These are phyloP conservation scores for Oligia fasciuncula DNA, from an alignment of 2,888 invertebrate genomes.

Conservation along the genomic window DNA sequence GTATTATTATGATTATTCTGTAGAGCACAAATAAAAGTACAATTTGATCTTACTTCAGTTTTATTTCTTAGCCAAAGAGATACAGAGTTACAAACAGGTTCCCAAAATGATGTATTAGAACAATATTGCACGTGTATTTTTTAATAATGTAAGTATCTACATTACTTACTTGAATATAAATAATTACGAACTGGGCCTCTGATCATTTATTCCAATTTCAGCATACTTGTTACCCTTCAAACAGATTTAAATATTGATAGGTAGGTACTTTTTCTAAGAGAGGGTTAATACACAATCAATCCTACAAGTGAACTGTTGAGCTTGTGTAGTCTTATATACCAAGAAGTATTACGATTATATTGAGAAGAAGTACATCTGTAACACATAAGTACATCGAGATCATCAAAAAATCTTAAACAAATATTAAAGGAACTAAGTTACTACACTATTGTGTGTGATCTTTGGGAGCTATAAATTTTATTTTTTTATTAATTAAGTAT, in stretches of 20 bases:
- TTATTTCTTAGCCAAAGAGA: constrained; percentile 48
- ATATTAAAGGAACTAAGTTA: neutral
- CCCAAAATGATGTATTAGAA: neutral
- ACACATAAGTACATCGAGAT: neutral
- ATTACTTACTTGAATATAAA: too few species aligned
- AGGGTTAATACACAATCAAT: neutral
- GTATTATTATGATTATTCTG: neutral
- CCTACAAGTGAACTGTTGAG: neutral
- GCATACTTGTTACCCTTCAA: neutral
- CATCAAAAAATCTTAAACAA: neutral
- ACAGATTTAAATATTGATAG: neutral
- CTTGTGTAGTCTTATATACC: neutral
- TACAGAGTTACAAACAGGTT: neutral
- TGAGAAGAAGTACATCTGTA: neutral
- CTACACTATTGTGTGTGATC: neutral
- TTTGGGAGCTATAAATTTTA: neutral
- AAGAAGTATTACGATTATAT: neutral
- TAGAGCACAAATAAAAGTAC: constrained; percentile 35
- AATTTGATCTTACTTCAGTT: constrained; percentile 28
- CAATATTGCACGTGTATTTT: constrained; percentile 3
- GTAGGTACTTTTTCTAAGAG: too few species aligned
- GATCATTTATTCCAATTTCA: too few species aligned
- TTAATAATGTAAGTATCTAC: neutral
- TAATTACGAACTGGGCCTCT: too few species aligned
- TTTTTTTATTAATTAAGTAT: neutral